Evolutionary conservation across 2,888 invertebrate genomes (phyloP).

Genomic region (Clusia tigrina): DNA sequence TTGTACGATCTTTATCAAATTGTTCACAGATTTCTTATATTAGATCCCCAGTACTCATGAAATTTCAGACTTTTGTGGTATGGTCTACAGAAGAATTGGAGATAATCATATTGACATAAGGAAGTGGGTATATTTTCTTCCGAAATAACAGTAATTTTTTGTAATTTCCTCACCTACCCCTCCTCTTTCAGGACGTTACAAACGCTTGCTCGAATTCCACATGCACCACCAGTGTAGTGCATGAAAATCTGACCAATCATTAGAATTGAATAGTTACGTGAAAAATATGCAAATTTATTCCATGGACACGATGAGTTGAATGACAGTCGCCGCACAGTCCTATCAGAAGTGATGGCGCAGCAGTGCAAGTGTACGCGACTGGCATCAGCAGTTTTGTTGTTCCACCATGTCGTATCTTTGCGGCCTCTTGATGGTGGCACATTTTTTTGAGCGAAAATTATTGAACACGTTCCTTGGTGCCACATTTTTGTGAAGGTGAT

Average conservation of each 20-base stretch:
- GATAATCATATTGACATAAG: too few species aligned
- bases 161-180: too few species aligned
- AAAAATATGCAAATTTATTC: constrained; percentile 56
- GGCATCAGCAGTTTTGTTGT: not conserved
- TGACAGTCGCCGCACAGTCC: constrained; percentile 26
- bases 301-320: constrained; percentile 58
- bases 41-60: too few species aligned
- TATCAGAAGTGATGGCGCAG: not conserved
- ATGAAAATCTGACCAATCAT: constrained; percentile 28
- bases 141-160: too few species aligned
- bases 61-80: too few species aligned
- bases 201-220: too few species aligned
- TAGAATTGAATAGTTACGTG: constrained; percentile 56
- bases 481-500: not conserved
- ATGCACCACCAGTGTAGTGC: too few species aligned
- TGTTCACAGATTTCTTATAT: too few species aligned
- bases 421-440: constrained; percentile 10
- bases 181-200: too few species aligned
- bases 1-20: too few species aligned
- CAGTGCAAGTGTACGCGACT: not conserved
- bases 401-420: not conserved
- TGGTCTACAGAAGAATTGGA: too few species aligned
- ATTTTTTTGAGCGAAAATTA: constrained; percentile 52
- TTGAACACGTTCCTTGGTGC: constrained; percentile 49
- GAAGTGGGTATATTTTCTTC: too few species aligned